phyloP scores from a whole-genome alignment of 2,797 vertebrate genomes.

The Pseudochirops cupreus region DNA sequence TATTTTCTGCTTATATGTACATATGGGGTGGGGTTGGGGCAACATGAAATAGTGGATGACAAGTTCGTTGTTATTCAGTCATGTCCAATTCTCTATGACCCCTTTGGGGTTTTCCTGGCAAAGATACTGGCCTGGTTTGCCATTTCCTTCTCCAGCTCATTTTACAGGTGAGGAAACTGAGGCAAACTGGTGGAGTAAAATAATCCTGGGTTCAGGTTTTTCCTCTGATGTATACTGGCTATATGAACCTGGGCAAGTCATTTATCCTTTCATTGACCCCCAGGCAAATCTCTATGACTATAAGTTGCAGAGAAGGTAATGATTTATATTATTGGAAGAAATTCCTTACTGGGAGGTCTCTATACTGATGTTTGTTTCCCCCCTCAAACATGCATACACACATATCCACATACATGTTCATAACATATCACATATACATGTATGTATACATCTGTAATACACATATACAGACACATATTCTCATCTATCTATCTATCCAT shows the following conservation, averaged over 20 bases:
- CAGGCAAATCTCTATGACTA: not conserved
- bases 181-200: not conserved
- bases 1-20: not conserved
- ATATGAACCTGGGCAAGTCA: not conserved
- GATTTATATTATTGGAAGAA: not conserved
- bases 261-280: not conserved
- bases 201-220: not conserved
- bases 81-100: not conserved
- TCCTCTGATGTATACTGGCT: not conserved
- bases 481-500: not conserved
- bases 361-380: not conserved
- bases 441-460: rapidly evolving
- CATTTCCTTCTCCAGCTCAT: not conserved
- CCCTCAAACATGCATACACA: not conserved
- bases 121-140: not conserved
- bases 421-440: not conserved
- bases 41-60: not conserved
- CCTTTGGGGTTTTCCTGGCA: not conserved
- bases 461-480: not conserved
- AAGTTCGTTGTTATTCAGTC: not conserved
- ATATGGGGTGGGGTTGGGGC: not conserved
- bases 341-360: not conserved
- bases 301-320: not conserved
- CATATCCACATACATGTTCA: not conserved
- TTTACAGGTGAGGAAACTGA: not conserved